phyloP scores from a whole-genome alignment of 2,797 vertebrate species.

The Heliangelus exortis region DNA sequence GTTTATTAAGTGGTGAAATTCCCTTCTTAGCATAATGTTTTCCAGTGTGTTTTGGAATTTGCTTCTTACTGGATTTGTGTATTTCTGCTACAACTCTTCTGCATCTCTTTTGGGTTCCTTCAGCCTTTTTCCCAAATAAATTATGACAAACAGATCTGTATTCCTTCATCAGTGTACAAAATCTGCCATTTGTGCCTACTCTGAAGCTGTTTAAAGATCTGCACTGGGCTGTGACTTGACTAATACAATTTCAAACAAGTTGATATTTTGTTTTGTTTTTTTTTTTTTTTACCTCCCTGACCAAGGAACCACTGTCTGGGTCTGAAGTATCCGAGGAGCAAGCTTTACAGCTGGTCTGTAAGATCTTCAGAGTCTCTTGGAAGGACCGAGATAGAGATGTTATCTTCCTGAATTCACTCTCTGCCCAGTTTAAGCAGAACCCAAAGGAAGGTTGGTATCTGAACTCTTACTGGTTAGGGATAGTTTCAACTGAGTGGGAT shows the following conservation, averaged over 20 bases:
- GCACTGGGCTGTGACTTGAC: neutral
- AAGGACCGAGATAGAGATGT: slow-evolving; percentile 97
- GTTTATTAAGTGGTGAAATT: neutral
- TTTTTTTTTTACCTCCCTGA: neutral
- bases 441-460: slow-evolving; percentile 89
- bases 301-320: slow-evolving; percentile 88
- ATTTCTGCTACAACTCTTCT: neutral
- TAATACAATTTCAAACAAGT: neutral
- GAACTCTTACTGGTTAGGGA: neutral
- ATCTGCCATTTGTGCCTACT: neutral
- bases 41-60: neutral
- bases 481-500: neutral
- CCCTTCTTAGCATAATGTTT: neutral
- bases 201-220: neutral
- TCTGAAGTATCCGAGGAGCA: slow-evolving; percentile 96
- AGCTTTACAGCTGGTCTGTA: slow-evolving; percentile 97
- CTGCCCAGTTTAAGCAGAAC: slow-evolving; percentile 93
- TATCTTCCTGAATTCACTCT: slow-evolving; percentile 93
- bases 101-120: neutral
- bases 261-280: neutral
- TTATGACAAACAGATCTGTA: neutral
- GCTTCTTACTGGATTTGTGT: neutral
- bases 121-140: neutral
- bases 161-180: neutral
- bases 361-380: slow-evolving; percentile 99